Percentiles rank a stretch among this genome's conserved stretches.
phyloP scores from a whole-genome alignment of 2,888 invertebrate species.

The Philhelius pedissequus region DNA sequence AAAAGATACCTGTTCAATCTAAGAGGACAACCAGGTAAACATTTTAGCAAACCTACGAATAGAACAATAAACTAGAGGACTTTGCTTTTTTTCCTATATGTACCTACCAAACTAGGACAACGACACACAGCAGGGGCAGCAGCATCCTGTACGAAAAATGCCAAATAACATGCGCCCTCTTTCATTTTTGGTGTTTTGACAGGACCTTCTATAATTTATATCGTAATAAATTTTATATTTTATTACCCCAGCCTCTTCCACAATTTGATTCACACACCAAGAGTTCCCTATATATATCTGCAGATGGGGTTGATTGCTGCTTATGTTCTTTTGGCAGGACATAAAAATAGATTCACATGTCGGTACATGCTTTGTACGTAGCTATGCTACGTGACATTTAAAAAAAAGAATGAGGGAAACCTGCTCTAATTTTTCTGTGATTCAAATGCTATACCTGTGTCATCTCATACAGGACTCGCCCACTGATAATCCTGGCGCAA shows the following conservation, averaged over 20 bases:
- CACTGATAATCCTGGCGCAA: constrained; percentile 75
- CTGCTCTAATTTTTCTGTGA: constrained; percentile 54
- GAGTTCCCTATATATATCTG: constrained; percentile 5
- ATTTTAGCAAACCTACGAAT: constrained; percentile 56
- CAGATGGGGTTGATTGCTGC: constrained; percentile 40
- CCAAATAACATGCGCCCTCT: constrained; percentile 37
- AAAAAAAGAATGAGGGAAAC: constrained; percentile 9
- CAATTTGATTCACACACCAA: constrained; percentile 28
- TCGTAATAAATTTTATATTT: constrained; percentile 69
- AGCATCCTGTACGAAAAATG: constrained; percentile 39
- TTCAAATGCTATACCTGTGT: constrained; percentile 30
- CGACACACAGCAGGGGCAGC: constrained; percentile 53
- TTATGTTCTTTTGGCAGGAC: constrained; percentile 14
- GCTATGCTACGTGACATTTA: not conserved
- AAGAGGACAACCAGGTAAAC: constrained; percentile 26
- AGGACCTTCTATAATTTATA: constrained; percentile 69
- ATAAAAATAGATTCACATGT: not conserved
- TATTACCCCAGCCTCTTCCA: constrained; percentile 40
- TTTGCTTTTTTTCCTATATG: not conserved
- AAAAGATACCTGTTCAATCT: constrained; percentile 26
- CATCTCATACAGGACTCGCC: constrained; percentile 48
- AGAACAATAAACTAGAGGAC: constrained; percentile 24
- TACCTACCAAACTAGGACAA: constrained; percentile 30
- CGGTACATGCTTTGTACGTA: too few species aligned
- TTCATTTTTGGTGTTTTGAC: constrained; percentile 66